phyloP scores from a whole-genome alignment of 2,113 vertebrate genomes.

The Psilopogon haemacephalus region DNA sequence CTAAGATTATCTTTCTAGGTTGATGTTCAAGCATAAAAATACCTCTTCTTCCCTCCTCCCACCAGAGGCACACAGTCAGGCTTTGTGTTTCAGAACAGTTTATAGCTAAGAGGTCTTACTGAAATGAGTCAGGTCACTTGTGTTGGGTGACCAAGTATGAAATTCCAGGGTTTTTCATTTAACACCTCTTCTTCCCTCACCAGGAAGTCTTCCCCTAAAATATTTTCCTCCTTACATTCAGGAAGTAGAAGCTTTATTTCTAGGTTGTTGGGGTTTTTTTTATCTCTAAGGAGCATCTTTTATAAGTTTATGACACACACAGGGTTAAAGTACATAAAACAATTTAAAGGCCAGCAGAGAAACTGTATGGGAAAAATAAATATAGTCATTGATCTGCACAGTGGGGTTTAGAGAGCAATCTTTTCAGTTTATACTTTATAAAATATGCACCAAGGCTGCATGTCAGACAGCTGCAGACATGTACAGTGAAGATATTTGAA shows the following conservation, averaged over 20 bases:
- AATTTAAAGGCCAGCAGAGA: constrained; percentile 47
- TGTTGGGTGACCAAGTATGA: constrained; percentile 22
- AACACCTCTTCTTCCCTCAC: constrained; percentile 8
- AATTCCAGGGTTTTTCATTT: constrained; percentile 29
- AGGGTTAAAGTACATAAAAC: constrained; percentile 54
- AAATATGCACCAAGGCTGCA: constrained; percentile 32
- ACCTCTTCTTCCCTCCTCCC: background rate
- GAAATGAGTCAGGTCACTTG: background rate
- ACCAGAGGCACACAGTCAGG: background rate
- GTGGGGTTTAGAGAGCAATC: constrained; percentile 43
- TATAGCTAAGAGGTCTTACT: background rate
- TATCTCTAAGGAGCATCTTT: constrained; percentile 15
- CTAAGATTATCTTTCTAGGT: background rate
- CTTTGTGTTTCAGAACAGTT: background rate
- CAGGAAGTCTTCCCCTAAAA: constrained; percentile 4
- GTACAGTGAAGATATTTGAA: constrained; percentile 35
- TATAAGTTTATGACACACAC: background rate
- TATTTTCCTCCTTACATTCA: background rate
- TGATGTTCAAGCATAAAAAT: background rate
- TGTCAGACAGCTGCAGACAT: constrained; percentile 57
- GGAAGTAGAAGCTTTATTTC: constrained; percentile 41
- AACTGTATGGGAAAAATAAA: constrained; percentile 45
- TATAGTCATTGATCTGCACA: constrained; percentile 49
- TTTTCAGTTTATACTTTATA: constrained; percentile 62
- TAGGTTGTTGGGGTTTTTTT: too few relatives aligned